These are phyloP conservation scores for Mustela lutreola DNA, from an alignment of 2,113 vertebrate genomes.

Conservation along the genomic window DNA sequence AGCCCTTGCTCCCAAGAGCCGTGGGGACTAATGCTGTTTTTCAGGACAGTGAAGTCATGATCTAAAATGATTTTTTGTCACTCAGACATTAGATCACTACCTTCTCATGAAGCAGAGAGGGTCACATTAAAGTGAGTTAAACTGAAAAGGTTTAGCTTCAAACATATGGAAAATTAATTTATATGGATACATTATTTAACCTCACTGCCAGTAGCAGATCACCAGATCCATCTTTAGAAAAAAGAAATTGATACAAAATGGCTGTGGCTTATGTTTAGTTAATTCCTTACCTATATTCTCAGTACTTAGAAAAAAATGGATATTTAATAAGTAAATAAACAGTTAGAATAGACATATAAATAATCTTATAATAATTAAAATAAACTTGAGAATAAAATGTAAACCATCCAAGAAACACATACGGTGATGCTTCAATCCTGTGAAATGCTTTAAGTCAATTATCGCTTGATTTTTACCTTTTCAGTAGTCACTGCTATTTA, in stretches of 20 bases:
- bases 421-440: neutral
- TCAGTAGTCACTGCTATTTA: neutral
- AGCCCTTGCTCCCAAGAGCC: neutral
- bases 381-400: slow-evolving; percentile 19
- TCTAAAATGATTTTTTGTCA: slow-evolving; percentile 8
- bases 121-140: neutral
- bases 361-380: slow-evolving; percentile 12
- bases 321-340: neutral
- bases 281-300: neutral
- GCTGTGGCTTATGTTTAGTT: neutral
- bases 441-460: neutral
- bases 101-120: neutral
- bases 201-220: neutral
- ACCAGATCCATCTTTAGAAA: neutral
- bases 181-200: neutral
- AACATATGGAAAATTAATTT: slow-evolving; percentile 6
- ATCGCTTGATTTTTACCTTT: neutral
- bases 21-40: neutral
- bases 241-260: neutral
- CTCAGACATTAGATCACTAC: neutral
- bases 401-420: neutral
- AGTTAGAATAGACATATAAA: neutral
- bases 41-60: neutral
- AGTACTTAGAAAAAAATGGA: neutral
- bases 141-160: slow-evolving; percentile 6